Base-by-base conservation (phyloP, 2,113 vertebrate genomes). In the Propithecus coquereli region DNA sequence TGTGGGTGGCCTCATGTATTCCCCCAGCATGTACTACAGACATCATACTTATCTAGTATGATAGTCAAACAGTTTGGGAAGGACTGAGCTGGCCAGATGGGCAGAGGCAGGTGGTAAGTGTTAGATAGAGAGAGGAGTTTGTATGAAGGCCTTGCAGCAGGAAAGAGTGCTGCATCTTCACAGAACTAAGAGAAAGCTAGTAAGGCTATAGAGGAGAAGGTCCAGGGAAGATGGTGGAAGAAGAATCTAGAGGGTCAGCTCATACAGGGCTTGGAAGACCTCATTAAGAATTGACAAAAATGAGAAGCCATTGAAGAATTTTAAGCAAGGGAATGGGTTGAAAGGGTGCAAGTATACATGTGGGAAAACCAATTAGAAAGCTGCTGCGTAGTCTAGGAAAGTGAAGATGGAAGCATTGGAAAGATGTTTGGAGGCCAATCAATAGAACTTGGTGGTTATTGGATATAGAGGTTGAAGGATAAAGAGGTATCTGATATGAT, bases 401-500 rank as follows among this genome's bases (percentile, higher is more conserved):
- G n/a, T 84, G 61, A 87, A 93, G 59, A 63, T 65, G 34, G 40
- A 54, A 89, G 30, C 22, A 8, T 57, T 81, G 61, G 73, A 77
- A 85, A 88, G 32, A 54, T 86, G 20, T 50, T 59, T 77, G 43
- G 82, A 81, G 79, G 45, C 37, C 77, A 89, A 57, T 71, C 34
- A 85, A 1, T n/a, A 59, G 79, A 80, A 84, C 66, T 71, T 82
- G 70, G 32, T 63, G 54, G 63, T 80, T 71, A 61, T 9, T 52
- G 9, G 70, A 82, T 83, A 32, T 70, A 81, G 59, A 96, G 40
- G 16, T 50, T 94, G 87, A 90, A 91, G 73, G 37, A 91, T 76
- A 80, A 87, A 43, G 57, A 47, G 34, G 11, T 82, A 22, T 87
- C 32, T 90, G 47, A 71, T 85, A 37, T 61, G 37, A 94, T 70